A percentile compares a stretch with the other conserved stretches of the same genome.
Evolutionary conservation across 2,888 invertebrate genomes (phyloP).

Genomic region (Leptarthrus brevirostris): DNA sequence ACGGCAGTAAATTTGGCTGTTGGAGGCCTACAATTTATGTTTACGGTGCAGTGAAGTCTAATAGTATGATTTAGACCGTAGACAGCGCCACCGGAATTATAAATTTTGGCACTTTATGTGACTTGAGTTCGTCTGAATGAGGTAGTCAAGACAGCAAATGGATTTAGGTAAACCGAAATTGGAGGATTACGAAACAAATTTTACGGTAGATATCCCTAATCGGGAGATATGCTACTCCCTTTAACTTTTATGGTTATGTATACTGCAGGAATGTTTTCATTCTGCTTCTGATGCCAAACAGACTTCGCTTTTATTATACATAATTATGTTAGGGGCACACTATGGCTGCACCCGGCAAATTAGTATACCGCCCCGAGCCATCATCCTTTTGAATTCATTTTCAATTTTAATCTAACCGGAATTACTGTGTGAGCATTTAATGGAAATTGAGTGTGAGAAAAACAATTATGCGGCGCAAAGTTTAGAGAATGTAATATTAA

Average conservation of each 20-base stretch:
- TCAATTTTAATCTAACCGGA: not conserved
- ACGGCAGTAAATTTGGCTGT: conserved; percentile 36
- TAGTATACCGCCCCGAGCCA: not conserved
- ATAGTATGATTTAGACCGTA: conserved; percentile 36
- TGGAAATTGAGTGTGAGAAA: too few relatives aligned
- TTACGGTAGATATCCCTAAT: conserved; percentile 36
- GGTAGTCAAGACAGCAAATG: conserved; percentile 23
- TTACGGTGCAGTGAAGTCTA: conserved; percentile 35
- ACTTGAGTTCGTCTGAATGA: conserved; percentile 23
- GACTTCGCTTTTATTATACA: not conserved
- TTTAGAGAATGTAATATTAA: too few relatives aligned
- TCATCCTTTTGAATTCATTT: conserved; percentile 13
- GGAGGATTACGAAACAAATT: conserved; percentile 37
- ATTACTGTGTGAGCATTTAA: conserved; percentile 1
- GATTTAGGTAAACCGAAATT: conserved; percentile 30
- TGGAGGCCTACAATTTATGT: conserved; percentile 39
- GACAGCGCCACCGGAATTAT: conserved; percentile 38
- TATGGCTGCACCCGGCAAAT: too few relatives aligned
- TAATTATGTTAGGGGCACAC: not conserved
- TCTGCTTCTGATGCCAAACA: not conserved
- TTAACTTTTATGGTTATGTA: conserved; percentile 22
- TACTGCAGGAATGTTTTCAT: conserved; percentile 13
- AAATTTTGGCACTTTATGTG: conserved; percentile 39
- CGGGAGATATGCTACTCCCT: conserved; percentile 20
- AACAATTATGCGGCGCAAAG: too few relatives aligned